Evolutionary conservation across 2,888 invertebrate species (phyloP).

Genomic region (Parascotia fuliginaria): DNA sequence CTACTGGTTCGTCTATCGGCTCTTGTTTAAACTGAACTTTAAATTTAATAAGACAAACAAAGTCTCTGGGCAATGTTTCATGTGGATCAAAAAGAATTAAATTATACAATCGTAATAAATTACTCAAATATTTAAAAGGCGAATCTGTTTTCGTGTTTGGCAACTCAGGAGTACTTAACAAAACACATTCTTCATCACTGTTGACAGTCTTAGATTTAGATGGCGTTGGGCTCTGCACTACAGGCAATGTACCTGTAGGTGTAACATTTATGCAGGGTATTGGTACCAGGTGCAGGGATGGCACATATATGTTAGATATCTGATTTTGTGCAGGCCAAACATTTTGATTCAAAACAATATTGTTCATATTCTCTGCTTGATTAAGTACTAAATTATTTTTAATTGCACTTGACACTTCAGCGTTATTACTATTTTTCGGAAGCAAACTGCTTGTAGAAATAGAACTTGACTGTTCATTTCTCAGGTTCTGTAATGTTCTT

Average conservation of each 20-base stretch:
- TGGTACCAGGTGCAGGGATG: conserved; percentile 19
- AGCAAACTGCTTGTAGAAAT: conserved; percentile 5
- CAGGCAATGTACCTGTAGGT: conserved; percentile 6
- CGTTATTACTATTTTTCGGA: neutral
- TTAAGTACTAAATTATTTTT: neutral
- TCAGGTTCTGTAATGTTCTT: conserved; percentile 43
- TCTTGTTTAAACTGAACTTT: conserved; percentile 68
- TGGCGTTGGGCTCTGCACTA: conserved; percentile 3
- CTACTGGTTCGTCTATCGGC: conserved; percentile 47
- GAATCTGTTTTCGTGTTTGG: conserved; percentile 68
- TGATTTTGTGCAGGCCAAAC: conserved; percentile 15
- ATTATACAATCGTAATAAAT: conserved; percentile 60
- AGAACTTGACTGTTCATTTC: conserved; percentile 24
- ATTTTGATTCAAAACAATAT: conserved; percentile 4
- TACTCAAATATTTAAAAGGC: conserved; percentile 67
- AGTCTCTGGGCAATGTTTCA: conserved; percentile 38
- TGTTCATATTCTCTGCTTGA: neutral
- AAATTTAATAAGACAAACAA: conserved; percentile 64
- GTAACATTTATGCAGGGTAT: neutral
- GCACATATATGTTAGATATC: conserved; percentile 8
- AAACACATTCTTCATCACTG: conserved; percentile 31
- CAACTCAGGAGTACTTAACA: conserved; percentile 64
- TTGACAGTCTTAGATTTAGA: no score
- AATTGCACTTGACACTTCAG: conserved; percentile 1
- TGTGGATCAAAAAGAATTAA: conserved; percentile 55